Base-by-base conservation (phyloP, 2,113 vertebrate species). In the Calcarius ornatus region DNA sequence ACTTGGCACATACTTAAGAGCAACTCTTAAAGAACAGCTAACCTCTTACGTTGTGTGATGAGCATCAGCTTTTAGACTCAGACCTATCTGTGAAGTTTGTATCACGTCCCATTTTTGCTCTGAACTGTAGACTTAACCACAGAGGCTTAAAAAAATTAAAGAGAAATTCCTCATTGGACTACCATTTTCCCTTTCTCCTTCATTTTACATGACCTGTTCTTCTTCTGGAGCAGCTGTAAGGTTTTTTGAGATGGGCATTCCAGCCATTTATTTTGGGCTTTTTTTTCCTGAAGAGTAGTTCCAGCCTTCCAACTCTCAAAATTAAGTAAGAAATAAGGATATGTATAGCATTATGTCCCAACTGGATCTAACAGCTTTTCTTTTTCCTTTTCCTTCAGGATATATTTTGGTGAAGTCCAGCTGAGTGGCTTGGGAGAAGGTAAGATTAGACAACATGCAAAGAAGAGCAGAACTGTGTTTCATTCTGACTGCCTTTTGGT, bases 321-420 rank as follows among this genome's bases (percentile, higher is more conserved):
- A 50, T 77, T 63, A 77, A 82, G 73, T 37, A 73, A 65, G 22
- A 5, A 80, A 21, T 75, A 76, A 37, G 9, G 33, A 35, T 76
- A 37, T 21, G 3, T 53, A 28, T 38, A 60, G 40, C 64, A 57
- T 87, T 78, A 61, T 54, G 15, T 60, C 14, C 37, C n/a, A 10
- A 1, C 2, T 64, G 31, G 17, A 90, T 42, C 59, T 94, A 88
- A 95, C 30, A 73, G 6, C 4, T 80, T 81, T 95, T 68, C 27
- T 92, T 66, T 89, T 88, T 68, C 68, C 9, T 95, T 13, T 97
- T 85, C 28, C 48, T 92, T n/a, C 92, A 99, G 99, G 97, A 99
- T 99, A 97, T 99, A 99, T 97, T 99, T 99, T 94, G 99, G 99
- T 33, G 99, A 99, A 97, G 99, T 99, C n/a, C 99, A 99, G 40